phyloP scores from a whole-genome alignment of 2,113 vertebrate species.

The Brachypteracias leptosomus region DNA sequence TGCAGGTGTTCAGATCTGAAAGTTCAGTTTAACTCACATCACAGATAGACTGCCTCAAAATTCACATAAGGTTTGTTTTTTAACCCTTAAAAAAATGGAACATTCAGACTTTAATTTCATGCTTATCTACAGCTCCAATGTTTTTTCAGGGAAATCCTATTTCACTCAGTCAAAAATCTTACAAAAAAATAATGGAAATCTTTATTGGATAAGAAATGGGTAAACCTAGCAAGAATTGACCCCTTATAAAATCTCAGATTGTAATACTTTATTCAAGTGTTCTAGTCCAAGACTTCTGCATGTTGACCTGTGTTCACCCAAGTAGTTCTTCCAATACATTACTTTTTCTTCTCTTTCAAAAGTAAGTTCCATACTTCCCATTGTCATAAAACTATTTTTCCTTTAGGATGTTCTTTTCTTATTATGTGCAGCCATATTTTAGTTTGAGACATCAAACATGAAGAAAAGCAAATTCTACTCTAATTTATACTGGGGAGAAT shows the following conservation, averaged over 20 bases:
- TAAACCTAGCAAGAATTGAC: background rate
- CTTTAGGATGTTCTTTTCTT: background rate
- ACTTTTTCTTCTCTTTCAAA: background rate
- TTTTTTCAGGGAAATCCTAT: conserved; percentile 47
- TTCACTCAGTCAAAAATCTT: conserved; percentile 15
- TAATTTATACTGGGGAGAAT: background rate
- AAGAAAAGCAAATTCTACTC: background rate
- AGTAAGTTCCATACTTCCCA: background rate
- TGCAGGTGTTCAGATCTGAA: conserved; percentile 44
- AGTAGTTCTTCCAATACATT: background rate
- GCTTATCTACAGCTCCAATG: background rate
- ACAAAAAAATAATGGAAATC: background rate
- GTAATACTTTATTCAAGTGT: background rate
- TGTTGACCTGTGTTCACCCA: background rate
- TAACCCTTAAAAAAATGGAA: background rate
- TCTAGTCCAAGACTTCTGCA: background rate
- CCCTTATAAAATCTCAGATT: background rate
- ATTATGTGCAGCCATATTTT: background rate
- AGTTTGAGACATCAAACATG: background rate
- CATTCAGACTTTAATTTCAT: background rate
- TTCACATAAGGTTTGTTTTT: background rate
- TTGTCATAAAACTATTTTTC: background rate
- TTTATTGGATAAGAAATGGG: background rate
- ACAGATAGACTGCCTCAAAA: background rate
- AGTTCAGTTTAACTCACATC: background rate